phyloP scores from a whole-genome alignment of 2,888 invertebrate species.

The Hemithea aestivaria region DNA sequence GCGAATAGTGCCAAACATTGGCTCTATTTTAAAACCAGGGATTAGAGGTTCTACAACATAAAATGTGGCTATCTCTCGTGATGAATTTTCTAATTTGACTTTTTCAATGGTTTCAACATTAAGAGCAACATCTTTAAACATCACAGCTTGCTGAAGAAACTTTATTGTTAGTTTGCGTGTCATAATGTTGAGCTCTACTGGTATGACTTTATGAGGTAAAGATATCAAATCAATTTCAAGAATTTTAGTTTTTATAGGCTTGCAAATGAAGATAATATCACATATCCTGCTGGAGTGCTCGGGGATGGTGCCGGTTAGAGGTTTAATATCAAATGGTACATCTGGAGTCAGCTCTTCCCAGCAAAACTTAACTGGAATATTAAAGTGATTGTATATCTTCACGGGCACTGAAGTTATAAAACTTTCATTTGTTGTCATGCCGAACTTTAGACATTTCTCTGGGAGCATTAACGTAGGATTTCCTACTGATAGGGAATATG shows the following conservation, averaged over 20 bases:
- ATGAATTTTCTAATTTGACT: conserved; percentile 73
- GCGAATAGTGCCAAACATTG: conserved; percentile 70
- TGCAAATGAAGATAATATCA: conserved; percentile 53
- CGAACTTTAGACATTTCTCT: conserved; percentile 61
- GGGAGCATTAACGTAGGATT: conserved; percentile 47
- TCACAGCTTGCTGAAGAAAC: conserved; percentile 52
- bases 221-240: conserved; percentile 58
- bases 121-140: conserved; percentile 63
- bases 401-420: conserved; percentile 61
- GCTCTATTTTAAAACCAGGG: conserved; percentile 70
- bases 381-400: conserved; percentile 57
- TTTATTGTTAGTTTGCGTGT: conserved; percentile 64
- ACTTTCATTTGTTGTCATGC: conserved; percentile 64
- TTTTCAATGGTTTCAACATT: conserved; percentile 61
- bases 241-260: conserved; percentile 57
- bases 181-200: conserved; percentile 55
- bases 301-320: conserved; percentile 49
- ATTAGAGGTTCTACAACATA: conserved; percentile 69
- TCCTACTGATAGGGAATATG: conserved; percentile 49
- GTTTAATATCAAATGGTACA: conserved; percentile 60
- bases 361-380: conserved; percentile 49
- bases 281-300: conserved; percentile 54
- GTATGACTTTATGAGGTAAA: conserved; percentile 36
- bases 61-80: conserved; percentile 73
- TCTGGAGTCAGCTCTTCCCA: conserved; percentile 55